A percentile compares a stretch with the other conserved stretches of the same genome.
Evolutionary conservation across 2,888 invertebrate genomes (phyloP).

Genomic region (Magallana nippona): DNA sequence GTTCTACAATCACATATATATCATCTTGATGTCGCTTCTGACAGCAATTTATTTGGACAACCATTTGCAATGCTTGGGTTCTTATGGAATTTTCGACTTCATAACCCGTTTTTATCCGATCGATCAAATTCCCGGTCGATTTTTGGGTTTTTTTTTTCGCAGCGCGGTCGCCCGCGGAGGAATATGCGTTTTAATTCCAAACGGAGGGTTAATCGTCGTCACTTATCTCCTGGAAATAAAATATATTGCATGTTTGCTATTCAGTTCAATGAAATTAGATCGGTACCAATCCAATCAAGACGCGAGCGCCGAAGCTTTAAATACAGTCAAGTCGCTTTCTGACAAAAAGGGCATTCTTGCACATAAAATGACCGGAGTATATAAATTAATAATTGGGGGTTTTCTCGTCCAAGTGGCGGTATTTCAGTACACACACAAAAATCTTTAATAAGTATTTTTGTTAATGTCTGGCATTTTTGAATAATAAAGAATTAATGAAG

Average conservation of each 20-base stretch:
- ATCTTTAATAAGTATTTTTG: too few relatives aligned
- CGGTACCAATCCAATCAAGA: not conserved
- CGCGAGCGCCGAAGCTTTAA: not conserved
- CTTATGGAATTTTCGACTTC: conserved; percentile 30
- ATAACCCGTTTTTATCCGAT: conserved; percentile 32
- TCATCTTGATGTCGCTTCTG: conserved; percentile 18
- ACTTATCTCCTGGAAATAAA: conserved; percentile 23
- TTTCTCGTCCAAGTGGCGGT: not conserved
- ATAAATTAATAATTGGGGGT: not conserved
- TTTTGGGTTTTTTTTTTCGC: conserved; percentile 13
- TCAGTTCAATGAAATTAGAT: conserved; percentile 35
- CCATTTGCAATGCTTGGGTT: conserved; percentile 29
- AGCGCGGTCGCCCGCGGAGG: conserved; percentile 33
- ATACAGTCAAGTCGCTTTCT: conserved; percentile 16
- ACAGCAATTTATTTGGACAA: conserved; percentile 33
- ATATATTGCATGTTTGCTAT: conserved; percentile 35
- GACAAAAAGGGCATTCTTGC: conserved; percentile 13
- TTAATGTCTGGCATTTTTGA: too few relatives aligned
- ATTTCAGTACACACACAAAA: not conserved
- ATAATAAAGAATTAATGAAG: too few relatives aligned
- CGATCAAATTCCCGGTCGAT: conserved; percentile 29
- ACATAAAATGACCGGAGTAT: not conserved
- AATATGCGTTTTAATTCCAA: conserved; percentile 32
- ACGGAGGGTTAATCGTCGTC: conserved; percentile 22
- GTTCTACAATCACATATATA: conserved; percentile 26